Conservation (phyloP, 2,888 invertebrate species). For the Drosophila atripex region DNA sequence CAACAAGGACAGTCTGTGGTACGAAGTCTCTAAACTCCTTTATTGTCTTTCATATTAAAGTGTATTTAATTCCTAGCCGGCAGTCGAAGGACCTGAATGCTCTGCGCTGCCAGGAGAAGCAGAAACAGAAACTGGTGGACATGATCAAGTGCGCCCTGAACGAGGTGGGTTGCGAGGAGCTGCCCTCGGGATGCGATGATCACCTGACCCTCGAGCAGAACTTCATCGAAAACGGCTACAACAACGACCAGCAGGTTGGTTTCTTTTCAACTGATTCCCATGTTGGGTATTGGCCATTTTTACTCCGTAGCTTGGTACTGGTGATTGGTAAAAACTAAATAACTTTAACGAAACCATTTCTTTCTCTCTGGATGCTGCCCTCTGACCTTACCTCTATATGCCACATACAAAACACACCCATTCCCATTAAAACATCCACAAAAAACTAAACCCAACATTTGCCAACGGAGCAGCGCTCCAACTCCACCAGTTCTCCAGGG, state of each 20-base stretch:
- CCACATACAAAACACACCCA: constrained; percentile 2
- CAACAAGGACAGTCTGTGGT: constrained; percentile 83
- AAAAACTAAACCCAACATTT: constrained; percentile 36
- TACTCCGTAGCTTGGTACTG: constrained; percentile 43
- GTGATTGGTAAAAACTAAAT: constrained; percentile 48
- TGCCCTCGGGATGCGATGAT: constrained; percentile 93
- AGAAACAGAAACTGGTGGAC: constrained; percentile 92
- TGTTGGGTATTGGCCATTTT: constrained; percentile 29
- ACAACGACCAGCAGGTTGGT: constrained; percentile 87
- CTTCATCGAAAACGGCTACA: constrained; percentile 86
- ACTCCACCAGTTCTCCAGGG: constrained; percentile 76
- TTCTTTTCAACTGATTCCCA: not conserved
- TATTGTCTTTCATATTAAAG: not conserved
- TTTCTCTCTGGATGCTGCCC: constrained; percentile 61
- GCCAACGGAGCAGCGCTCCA: constrained; percentile 59
- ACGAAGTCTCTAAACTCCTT: constrained; percentile 14
- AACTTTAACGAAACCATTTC: constrained; percentile 33
- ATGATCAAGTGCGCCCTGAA: constrained; percentile 93
- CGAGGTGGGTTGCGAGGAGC: constrained; percentile 94
- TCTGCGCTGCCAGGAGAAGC: constrained; percentile 92
- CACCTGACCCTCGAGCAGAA: constrained; percentile 85
- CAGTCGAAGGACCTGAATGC: constrained; percentile 90
- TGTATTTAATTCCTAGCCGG: constrained; percentile 48
- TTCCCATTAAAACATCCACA: constrained; percentile 10
- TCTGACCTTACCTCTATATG: constrained; percentile 12